phyloP scores from a whole-genome alignment of 2,797 vertebrate genomes.

The Tragopan temminckii region DNA sequence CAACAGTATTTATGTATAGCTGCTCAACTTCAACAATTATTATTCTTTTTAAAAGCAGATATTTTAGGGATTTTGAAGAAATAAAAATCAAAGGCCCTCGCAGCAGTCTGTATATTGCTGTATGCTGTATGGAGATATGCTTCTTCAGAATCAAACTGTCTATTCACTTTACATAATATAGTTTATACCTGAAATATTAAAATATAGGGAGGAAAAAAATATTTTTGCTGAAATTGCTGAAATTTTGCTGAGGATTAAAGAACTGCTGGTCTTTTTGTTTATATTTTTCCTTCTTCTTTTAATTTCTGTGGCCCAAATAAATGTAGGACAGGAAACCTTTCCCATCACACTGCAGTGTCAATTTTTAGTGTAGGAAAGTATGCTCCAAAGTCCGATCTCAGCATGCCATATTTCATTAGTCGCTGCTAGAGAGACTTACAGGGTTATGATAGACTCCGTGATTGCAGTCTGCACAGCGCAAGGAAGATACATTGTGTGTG shows the following conservation, averaged over 20 bases:
- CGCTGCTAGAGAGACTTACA: constrained; percentile 7
- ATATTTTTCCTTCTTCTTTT: background rate
- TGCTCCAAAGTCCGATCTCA: constrained; percentile 54
- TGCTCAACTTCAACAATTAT: background rate
- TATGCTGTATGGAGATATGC: background rate
- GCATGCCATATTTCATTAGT: constrained; percentile 23
- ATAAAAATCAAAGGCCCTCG: background rate
- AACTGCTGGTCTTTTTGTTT: constrained; percentile 21
- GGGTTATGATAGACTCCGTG: background rate
- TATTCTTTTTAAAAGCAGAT: background rate
- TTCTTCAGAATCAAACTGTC: background rate
- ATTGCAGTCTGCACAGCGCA: background rate
- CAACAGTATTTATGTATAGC: background rate
- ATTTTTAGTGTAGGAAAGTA: constrained; percentile 45
- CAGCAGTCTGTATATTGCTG: background rate
- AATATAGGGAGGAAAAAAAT: background rate
- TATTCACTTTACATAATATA: background rate
- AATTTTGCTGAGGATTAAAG: constrained; percentile 59
- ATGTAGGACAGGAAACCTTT: constrained; percentile 59
- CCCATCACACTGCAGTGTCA: background rate
- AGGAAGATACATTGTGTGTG: constrained; percentile 2
- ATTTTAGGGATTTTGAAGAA: background rate
- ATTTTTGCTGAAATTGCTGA: background rate
- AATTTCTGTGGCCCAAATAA: constrained; percentile 58
- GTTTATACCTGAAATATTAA: background rate